Base-by-base conservation (phyloP, 2,113 vertebrate species). In the Dipodomys stephensi region DNA sequence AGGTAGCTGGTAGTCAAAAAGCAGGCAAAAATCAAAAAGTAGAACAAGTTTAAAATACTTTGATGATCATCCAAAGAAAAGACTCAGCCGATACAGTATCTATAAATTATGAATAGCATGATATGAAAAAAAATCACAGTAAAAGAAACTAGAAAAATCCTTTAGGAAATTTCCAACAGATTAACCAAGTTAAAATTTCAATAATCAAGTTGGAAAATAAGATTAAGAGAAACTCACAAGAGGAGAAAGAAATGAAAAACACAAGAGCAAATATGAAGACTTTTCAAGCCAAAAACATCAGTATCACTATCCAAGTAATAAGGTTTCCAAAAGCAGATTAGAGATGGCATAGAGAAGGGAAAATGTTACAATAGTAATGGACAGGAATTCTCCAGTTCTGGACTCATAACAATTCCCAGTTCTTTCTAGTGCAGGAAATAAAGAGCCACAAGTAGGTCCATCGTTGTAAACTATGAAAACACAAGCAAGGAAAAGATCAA, bases 111-210 rank as follows among this genome's bases (percentile, higher is more conserved):
- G 30, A 83, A 57, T 15, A 94, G 20, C 8, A 28, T 65, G 2
- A 44, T 81, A 4, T 64, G 71, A 35, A 91, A 94, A 35, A 83
- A 74, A 82, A 35, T n/a, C 80, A 76, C 13, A 94, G 39, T 80
- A 53, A 80, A 67, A 78, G 60, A 92, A 87, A 65, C 19, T 8
- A 71, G 28, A 83, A 73, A 27, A 23, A 62, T 9, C 85, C 77
- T 39, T 65, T 86, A 53, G 32, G 68, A 95, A 95, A 95, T 93
- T 93, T 87, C 30, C 87, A 84, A 91, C n/a, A 72, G 35, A 94
- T 76, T 53, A 94, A 76, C 19, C 76, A 88, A 87, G 67, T 74
- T 83, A 84, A 90, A 79, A 82, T 96, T 93, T 94, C 88, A 93
- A 82, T 87, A 87, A 23, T 76, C 57, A 94, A 73, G 9, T 85